Base-by-base conservation (phyloP, 2,888 invertebrate genomes). In the Agriopis leucophaearia region DNA sequence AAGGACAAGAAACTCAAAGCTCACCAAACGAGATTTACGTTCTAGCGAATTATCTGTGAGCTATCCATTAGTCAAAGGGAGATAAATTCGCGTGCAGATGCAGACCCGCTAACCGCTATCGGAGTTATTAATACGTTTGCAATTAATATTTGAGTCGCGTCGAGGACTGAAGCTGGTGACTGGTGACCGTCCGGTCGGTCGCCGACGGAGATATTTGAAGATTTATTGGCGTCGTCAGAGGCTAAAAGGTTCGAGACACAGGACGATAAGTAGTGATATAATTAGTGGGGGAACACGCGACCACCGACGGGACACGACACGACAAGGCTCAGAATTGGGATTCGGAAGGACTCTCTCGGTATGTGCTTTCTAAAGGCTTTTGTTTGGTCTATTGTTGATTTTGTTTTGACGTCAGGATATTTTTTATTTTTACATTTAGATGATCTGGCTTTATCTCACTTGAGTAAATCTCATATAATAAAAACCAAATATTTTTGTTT, bases 271-370 rank as follows among this genome's bases (percentile, higher is more conserved):
- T 86, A 76, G 66, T 64, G 82, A 81, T 86, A 87, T 91, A 92
- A 92, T 93, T 91, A 92, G 91, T 87, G 81, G 54, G 27, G 47
- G 80, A 84, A 89, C 91, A 89, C 90, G 89, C 89, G 92, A 90
- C 92, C 90, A 91, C 91, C 90, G 67, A 66, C 70, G 59, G 82
- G 87, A 86, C 86, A 85, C 85, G 84, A 86, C 86, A 85, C 85
- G 84, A 81, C 78, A 47, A 48, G 12, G 50, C 58, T 47, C 15
- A 27, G 38, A 8, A 47, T 56, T 66, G 81, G 78, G 56, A 67
- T 81, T 71, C 70, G 65, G 63, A 64, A 68, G 56, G 61, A 18
- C 15, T 36, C 9, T n/a, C n/a, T n/a, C n/a, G n/a, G n/a, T n/a
- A 35, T 58, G 16, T 47, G 18, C 45, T 52, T 48, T n/a, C 0